Conservation (phyloP, 2,888 invertebrate genomes). For the Andrena dorsata region DNA sequence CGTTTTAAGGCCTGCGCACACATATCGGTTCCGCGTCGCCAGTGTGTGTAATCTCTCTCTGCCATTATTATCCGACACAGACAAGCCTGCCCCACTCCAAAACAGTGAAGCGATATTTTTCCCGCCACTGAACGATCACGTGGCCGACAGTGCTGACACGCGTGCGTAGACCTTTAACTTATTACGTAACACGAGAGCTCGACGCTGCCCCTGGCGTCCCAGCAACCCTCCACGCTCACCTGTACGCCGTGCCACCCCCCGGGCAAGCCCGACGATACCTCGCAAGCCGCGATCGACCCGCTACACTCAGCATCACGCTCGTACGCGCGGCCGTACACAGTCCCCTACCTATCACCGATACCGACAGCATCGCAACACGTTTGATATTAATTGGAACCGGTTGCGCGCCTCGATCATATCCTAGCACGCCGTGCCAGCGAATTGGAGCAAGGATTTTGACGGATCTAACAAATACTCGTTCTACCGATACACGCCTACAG, state of each 20-base stretch:
- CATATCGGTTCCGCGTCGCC: too few species aligned
- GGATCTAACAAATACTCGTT: not conserved
- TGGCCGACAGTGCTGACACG: too few species aligned
- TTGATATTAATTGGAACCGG: conserved; percentile 54
- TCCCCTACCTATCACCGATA: conserved; percentile 14
- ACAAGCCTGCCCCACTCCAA: too few species aligned
- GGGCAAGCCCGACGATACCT: conserved; percentile 44
- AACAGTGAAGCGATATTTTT: too few species aligned
- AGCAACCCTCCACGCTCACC: conserved; percentile 1
- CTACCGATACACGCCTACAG: not conserved
- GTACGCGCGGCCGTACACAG: conserved; percentile 13
- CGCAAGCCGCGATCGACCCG: conserved; percentile 35
- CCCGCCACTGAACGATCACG: too few species aligned
- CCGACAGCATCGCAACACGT: conserved; percentile 17
- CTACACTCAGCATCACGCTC: conserved; percentile 31
- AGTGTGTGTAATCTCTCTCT: too few species aligned
- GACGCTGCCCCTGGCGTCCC: not conserved
- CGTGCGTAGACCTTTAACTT: not conserved
- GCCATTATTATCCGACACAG: too few species aligned
- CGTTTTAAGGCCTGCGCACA: not conserved
- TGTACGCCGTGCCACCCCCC: conserved; percentile 32
- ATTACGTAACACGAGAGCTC: conserved; percentile 21
- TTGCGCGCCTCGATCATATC: conserved; percentile 13
- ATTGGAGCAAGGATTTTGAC: conserved; percentile 45
- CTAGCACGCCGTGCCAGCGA: not conserved